Percentiles rank a stretch among this genome's conserved stretches.
Evolutionary conservation across 2,797 vertebrate species (phyloP).

Genomic region (Catostomus latipinnis): DNA sequence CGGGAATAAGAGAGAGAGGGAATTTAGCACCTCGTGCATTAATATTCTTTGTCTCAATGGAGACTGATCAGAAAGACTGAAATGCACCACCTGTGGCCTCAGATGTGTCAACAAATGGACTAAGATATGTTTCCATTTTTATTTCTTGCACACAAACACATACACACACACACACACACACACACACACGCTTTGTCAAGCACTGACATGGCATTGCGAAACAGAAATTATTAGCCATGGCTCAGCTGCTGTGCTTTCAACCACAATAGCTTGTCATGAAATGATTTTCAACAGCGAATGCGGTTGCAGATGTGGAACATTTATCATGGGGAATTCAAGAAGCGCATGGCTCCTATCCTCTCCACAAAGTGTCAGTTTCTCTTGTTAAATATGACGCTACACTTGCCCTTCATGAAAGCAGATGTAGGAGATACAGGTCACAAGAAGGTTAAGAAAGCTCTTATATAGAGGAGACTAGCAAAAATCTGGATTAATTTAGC

Average conservation of each 20-base stretch:
- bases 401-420: slow-evolving; percentile 20
- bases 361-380: slow-evolving; percentile 22
- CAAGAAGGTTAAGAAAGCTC: slow-evolving; percentile 12
- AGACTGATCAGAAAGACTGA: slow-evolving; percentile 25
- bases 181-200: not conserved
- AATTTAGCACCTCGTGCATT: slow-evolving; percentile 10
- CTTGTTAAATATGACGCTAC: slow-evolving; percentile 30
- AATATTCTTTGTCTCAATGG: slow-evolving; percentile 38
- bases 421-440: slow-evolving; percentile 34
- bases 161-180: not conserved
- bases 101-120: slow-evolving; percentile 6
- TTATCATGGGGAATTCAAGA: slow-evolving; percentile 32
- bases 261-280: slow-evolving; percentile 39
- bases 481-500: no score
- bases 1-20: not conserved
- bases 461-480: not conserved
- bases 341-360: not conserved
- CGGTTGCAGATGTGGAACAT: slow-evolving; percentile 32
- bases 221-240: not conserved
- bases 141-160: slow-evolving; percentile 17
- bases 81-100: slow-evolving; percentile 44
- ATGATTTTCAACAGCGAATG: slow-evolving; percentile 22
- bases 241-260: not conserved
- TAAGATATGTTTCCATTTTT: slow-evolving; percentile 23
- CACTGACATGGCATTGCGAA: not conserved